Conservation (phyloP, 2,797 vertebrate species). For the Salarias fasciatus region DNA sequence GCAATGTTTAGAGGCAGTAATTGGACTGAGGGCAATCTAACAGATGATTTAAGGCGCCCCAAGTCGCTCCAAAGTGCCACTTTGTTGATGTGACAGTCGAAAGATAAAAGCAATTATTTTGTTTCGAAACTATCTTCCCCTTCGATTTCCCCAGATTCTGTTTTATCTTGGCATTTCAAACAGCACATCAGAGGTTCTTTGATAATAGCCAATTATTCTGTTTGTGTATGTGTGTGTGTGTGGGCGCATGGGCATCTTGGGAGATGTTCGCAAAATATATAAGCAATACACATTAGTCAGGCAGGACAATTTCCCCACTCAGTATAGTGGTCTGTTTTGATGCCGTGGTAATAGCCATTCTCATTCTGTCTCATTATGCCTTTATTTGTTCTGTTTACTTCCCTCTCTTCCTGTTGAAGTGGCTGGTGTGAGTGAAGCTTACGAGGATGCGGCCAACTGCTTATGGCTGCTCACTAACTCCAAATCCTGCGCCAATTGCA, state of each 20-base stretch:
- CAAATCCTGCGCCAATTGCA: constrained; percentile 97
- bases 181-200: constrained; percentile 57
- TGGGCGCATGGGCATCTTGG: constrained; percentile 37
- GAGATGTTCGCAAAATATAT: constrained; percentile 63
- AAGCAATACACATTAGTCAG: constrained; percentile 61
- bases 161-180: constrained; percentile 63
- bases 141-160: constrained; percentile 57
- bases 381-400: constrained; percentile 63
- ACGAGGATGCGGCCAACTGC: constrained; percentile 98
- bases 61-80: constrained; percentile 44
- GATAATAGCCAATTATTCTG: constrained; percentile 66
- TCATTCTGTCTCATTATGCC: constrained; percentile 63
- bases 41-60: constrained; percentile 52
- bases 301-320: constrained; percentile 51
- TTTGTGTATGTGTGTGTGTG: constrained; percentile 30
- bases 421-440: constrained; percentile 96
- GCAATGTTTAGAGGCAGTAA: constrained; percentile 48
- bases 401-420: constrained; percentile 78
- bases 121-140: constrained; percentile 39
- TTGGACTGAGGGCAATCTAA: constrained; percentile 47
- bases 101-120: constrained; percentile 64
- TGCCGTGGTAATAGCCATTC: constrained; percentile 50
- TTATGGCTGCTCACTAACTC: constrained; percentile 97
- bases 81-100: constrained; percentile 30
- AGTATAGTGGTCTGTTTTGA: constrained; percentile 47